phyloP scores from a whole-genome alignment of 1,140 invertebrate genomes.

The Nixonia krombeini region DNA sequence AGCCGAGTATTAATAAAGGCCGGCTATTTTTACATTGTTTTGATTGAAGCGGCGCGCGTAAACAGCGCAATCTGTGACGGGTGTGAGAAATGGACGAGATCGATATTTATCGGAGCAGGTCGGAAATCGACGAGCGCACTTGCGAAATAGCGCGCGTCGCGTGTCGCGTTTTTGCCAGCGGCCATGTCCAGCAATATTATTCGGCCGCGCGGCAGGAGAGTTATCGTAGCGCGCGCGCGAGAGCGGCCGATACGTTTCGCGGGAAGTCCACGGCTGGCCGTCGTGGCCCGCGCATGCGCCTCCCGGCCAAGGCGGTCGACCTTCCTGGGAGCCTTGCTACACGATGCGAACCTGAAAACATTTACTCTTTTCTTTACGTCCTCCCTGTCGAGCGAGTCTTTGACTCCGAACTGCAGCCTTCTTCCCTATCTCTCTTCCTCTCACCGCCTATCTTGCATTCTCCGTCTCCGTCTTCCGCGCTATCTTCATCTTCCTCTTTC shows the following conservation, averaged over 20 bases:
- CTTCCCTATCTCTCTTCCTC: slow-evolving; percentile 9
- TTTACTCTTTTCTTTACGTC: slow-evolving; percentile 47
- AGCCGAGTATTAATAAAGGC: too few relatives aligned
- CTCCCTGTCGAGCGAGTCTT: slow-evolving; percentile 29
- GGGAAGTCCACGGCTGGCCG: slow-evolving; percentile 31
- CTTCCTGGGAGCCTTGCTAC: slow-evolving; percentile 56
- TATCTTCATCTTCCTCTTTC: background rate
- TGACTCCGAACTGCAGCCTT: slow-evolving; percentile 19
- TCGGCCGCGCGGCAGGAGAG: slow-evolving; percentile 30
- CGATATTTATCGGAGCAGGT: too few relatives aligned
- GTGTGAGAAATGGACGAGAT: too few relatives aligned
- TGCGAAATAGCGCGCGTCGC: too few relatives aligned
- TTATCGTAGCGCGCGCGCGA: slow-evolving; percentile 41
- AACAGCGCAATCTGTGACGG: too few relatives aligned
- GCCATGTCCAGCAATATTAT: slow-evolving; percentile 31
- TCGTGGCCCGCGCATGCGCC: too few relatives aligned
- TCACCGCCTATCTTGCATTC: too few relatives aligned
- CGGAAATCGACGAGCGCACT: too few relatives aligned
- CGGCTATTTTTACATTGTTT: too few relatives aligned
- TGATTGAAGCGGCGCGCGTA: too few relatives aligned
- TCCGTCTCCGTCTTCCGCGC: too few relatives aligned
- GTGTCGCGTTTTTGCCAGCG: too few relatives aligned
- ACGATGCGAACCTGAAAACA: slow-evolving; percentile 57
- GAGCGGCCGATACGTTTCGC: slow-evolving; percentile 45
- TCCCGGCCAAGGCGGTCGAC: slow-evolving; percentile 47